Base-by-base conservation (phyloP, 2,888 invertebrate species). In the Pecten maximus region DNA sequence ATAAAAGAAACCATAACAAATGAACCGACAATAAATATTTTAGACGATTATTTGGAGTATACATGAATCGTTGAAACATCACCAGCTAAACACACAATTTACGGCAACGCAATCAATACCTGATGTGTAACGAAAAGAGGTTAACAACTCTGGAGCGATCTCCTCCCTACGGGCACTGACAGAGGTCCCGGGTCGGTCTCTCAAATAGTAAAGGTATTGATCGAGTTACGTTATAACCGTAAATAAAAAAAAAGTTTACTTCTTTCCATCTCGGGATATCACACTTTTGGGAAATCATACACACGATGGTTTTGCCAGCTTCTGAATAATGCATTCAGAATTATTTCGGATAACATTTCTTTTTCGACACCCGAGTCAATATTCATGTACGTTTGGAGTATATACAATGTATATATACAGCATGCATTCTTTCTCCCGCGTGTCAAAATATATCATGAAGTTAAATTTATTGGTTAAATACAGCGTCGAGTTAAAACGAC, bases 301-400 rank as follows among this genome's bases (percentile, higher is more conserved):
- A 35, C 74, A 28, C 35, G 35, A 35, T 74, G 74, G 28, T 74
- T 74, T 74, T 74, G 74, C 74, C 74, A 74, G 35, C 74, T 74
- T 35, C 74, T 74, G 74, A 74, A 74, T 74, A 35, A 74, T 74
- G 74, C 23, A 74, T 74, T 35, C 35, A 74, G 35, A 74, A 74
- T 74, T 74, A 28, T 74, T 74, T 28, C 74, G 74, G 74, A 74
- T 28, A 74, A 35, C 74, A 6, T 74, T 54, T 35, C 35, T 8
- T 74, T 74, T 74, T 74, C 74, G 74, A 35, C 10, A 28, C 23
- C 35, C 74, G 12, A 74, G 74, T 74, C 28, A 15, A 74, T 35
- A 74, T 12, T 2, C 12, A 28, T 28, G 35, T 8, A 54, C 23
- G 19, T 19, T 54, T 54, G 50, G 3, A 19, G 15, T 54, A 19